These are phyloP conservation scores for Eospalax fontanierii DNA, from an alignment of 2,797 vertebrate genomes.

Conservation along the genomic window DNA sequence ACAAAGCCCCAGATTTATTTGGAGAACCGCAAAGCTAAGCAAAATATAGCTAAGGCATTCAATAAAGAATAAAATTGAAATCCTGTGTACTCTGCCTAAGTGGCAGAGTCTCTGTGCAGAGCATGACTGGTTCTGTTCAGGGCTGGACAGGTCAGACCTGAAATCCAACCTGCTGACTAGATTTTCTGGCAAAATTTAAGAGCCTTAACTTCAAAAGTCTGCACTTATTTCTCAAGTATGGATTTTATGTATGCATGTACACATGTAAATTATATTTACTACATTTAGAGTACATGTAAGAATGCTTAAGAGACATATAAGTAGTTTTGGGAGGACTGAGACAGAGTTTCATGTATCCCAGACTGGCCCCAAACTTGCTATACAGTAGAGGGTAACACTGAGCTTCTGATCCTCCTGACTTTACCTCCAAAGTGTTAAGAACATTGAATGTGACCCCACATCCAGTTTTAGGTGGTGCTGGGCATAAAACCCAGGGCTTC, in stretches of 20 bases:
- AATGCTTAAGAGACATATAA: no score
- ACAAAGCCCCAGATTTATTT: not conserved
- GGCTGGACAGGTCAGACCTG: not conserved
- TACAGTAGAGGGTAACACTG: no score
- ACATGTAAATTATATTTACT: not conserved
- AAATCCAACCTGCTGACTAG: not conserved
- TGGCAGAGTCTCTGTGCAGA: not conserved
- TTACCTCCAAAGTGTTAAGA: no score
- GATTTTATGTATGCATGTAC: no score
- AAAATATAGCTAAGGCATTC: not conserved
- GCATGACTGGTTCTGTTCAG: not conserved
- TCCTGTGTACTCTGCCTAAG: not conserved
- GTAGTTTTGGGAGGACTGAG: no score
- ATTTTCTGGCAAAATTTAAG: not conserved
- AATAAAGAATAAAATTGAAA: not conserved
- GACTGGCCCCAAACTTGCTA: no score
- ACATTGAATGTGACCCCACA: not conserved
- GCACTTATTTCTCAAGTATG: slow-evolving; percentile 18
- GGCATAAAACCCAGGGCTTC: no score
- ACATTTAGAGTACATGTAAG: not conserved
- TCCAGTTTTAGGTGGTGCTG: no score
- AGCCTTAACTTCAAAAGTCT: not conserved
- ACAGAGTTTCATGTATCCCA: no score
- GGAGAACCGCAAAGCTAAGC: no score
- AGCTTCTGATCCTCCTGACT: no score